These are phyloP conservation scores for Capitella teleta DNA, from an alignment of 1,140 invertebrate species.

Conservation along the genomic window DNA sequence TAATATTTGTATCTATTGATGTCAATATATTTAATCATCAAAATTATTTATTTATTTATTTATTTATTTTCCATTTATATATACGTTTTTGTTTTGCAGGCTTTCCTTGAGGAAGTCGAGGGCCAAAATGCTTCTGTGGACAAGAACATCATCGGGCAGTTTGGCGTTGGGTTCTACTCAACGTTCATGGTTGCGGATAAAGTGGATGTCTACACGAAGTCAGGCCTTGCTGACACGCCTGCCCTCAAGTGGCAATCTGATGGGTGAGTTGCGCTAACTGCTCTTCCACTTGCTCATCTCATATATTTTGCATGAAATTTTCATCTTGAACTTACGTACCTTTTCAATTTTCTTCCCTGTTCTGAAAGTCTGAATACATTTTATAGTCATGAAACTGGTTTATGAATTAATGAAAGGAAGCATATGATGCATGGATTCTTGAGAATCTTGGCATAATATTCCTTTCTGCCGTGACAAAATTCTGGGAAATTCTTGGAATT, in stretches of 20 bases:
- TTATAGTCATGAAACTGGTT: too few relatives aligned
- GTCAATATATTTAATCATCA: background rate
- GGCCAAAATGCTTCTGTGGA: conserved; percentile 49
- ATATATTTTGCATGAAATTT: too few relatives aligned
- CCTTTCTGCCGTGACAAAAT: too few relatives aligned
- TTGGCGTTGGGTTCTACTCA: conserved; percentile 97
- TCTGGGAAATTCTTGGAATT: too few relatives aligned
- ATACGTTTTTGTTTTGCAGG: conserved; percentile 36
- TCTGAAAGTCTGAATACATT: too few relatives aligned
- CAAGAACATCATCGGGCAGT: conserved; percentile 81
- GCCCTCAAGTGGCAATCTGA: conserved; percentile 80
- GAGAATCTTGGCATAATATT: too few relatives aligned
- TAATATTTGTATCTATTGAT: background rate
- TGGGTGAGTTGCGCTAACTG: conserved; percentile 51
- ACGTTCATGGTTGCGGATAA: conserved; percentile 89
- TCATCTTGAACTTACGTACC: too few relatives aligned
- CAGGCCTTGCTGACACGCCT: conserved; percentile 45
- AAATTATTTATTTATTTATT: background rate
- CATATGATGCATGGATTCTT: too few relatives aligned
- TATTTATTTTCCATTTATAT: background rate
- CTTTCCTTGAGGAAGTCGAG: conserved; percentile 75
- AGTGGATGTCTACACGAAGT: conserved; percentile 76
- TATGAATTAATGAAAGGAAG: too few relatives aligned
- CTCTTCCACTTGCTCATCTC: too few relatives aligned
- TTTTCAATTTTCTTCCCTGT: too few relatives aligned